Evolutionary conservation across 2,113 vertebrate species (phyloP).

Genomic region (Upupa epops): DNA sequence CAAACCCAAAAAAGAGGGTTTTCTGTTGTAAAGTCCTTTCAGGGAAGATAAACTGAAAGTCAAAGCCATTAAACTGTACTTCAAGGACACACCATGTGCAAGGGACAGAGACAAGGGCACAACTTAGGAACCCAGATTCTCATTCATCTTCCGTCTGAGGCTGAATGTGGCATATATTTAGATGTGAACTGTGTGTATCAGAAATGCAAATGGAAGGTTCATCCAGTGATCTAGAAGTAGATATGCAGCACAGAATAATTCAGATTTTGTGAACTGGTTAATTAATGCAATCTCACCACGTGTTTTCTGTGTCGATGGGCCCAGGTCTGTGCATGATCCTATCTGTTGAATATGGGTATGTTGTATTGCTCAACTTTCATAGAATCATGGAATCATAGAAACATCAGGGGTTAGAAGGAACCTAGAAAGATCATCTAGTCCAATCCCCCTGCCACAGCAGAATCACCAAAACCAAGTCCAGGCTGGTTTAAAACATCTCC

Average conservation of each 20-base stretch:
- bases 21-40: background rate
- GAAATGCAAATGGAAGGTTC: background rate
- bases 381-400: too few species aligned
- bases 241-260: background rate
- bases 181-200: background rate
- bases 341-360: background rate
- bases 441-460: too few species aligned
- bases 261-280: background rate
- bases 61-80: background rate
- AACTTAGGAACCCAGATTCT: background rate
- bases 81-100: background rate
- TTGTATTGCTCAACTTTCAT: background rate
- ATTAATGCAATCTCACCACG: background rate
- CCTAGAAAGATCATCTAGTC: too few species aligned
- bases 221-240: background rate
- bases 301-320: background rate
- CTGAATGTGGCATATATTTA: background rate
- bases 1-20: background rate
- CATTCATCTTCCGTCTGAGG: background rate
- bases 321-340: fast-evolving
- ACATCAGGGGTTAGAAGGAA: too few species aligned
- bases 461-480: too few species aligned
- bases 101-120: background rate
- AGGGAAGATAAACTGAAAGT: background rate
- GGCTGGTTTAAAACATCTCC: too few species aligned